Evolutionary conservation across 2,888 invertebrate genomes (phyloP).

Genomic region (Xanthostigma xanthostigma): DNA sequence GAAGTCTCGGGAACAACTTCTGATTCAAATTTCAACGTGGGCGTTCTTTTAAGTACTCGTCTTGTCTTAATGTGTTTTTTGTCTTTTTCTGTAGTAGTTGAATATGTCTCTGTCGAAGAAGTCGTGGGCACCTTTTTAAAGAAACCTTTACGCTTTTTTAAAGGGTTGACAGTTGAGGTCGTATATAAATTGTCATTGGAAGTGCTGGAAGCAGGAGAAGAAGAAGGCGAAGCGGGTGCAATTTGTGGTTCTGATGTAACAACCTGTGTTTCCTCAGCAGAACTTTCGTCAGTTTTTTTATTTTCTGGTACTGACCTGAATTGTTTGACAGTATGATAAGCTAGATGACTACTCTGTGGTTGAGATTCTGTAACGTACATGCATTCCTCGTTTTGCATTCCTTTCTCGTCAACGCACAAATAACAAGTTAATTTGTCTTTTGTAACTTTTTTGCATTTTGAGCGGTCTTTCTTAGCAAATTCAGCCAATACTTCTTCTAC

Average conservation of each 20-base stretch:
- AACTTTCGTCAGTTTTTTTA: constrained; percentile 22
- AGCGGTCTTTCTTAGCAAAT: constrained; percentile 55
- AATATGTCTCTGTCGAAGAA: neutral
- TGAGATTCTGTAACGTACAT: constrained; percentile 59
- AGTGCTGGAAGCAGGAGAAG: neutral
- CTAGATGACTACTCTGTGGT: constrained; percentile 45
- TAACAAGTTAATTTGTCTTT: constrained; percentile 66
- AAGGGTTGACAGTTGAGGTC: neutral
- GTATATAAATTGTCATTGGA: neutral
- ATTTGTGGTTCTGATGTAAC: constrained; percentile 28
- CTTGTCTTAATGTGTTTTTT: neutral
- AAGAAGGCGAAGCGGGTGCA: constrained; percentile 14
- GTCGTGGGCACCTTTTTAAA: neutral
- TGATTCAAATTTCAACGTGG: neutral
- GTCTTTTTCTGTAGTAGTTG: neutral
- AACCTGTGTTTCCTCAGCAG: constrained; percentile 29
- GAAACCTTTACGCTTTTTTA: neutral
- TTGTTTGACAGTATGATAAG: constrained; percentile 50
- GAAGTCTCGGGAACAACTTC: neutral
- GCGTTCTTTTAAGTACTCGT: no score
- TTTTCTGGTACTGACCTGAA: constrained; percentile 35
- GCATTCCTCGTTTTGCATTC: constrained; percentile 61
- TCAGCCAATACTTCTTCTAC: constrained; percentile 57
- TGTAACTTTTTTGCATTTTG: constrained; percentile 52
- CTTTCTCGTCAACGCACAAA: constrained; percentile 51